Percentiles rank a stretch among this genome's conserved stretches.
phyloP scores from a whole-genome alignment of 2,797 vertebrate species.

The Alcedo atthis region DNA sequence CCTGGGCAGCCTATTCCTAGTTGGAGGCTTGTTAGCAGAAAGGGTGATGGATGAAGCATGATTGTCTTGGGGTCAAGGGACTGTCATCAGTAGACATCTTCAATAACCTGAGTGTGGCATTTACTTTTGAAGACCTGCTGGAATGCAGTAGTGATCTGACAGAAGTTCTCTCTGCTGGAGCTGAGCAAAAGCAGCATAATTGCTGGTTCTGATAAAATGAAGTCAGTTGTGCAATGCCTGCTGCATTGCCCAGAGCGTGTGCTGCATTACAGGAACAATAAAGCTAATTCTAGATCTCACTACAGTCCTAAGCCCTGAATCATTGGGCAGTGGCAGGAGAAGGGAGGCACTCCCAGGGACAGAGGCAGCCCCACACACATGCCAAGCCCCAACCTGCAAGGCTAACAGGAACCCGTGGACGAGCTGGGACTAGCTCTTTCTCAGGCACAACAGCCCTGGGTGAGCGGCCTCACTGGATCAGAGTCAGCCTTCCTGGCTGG shows the following conservation, averaged over 20 bases:
- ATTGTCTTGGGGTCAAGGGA: not conserved
- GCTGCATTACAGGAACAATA: conserved; percentile 16
- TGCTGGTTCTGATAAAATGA: conserved; percentile 58
- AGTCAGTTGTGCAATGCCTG: conserved; percentile 32
- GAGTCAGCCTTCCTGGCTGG: not conserved
- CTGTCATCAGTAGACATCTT: not conserved
- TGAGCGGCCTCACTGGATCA: not conserved
- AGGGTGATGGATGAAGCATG: not conserved
- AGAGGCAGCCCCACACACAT: not conserved
- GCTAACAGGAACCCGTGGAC: not conserved
- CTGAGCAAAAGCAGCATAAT: not conserved
- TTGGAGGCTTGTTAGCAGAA: not conserved
- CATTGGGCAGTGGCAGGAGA: conserved; percentile 23
- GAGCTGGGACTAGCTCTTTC: not conserved
- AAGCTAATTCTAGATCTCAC: conserved; percentile 52
- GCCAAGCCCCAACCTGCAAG: not conserved
- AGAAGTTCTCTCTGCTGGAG: not conserved
- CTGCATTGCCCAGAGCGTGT: conserved; percentile 23
- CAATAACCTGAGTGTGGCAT: not conserved
- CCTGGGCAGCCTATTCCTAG: not conserved
- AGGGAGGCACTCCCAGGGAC: conserved; percentile 23
- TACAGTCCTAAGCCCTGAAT: conserved; percentile 61
- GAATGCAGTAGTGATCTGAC: not conserved
- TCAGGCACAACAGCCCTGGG: not conserved
- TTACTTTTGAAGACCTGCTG: not conserved